A percentile compares a stretch with the other conserved stretches of the same genome.
Conservation (phyloP, 2,113 vertebrate genomes). For the Pygoscelis adeliae region DNA sequence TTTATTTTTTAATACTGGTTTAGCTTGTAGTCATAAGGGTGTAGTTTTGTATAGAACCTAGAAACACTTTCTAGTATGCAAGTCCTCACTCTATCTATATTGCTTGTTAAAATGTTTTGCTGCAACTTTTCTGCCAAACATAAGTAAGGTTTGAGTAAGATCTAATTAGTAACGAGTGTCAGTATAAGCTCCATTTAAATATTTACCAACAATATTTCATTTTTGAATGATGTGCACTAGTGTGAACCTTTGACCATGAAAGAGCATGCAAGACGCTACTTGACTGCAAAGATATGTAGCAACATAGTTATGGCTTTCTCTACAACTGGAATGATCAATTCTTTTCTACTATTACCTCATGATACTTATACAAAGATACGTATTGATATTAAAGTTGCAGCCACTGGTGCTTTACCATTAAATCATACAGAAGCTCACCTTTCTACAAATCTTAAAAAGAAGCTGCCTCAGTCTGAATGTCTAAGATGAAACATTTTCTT, state of each 20-base stretch:
- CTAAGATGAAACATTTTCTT: conserved; percentile 50
- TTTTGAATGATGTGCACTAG: neutral
- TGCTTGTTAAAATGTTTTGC: neutral
- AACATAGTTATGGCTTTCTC: neutral
- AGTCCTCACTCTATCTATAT: neutral
- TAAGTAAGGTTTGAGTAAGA: neutral
- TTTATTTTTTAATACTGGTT: neutral
- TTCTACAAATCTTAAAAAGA: conserved; percentile 2
- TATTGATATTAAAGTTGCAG: neutral
- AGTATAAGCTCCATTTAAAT: neutral
- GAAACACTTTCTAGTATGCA: neutral
- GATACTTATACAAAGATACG: neutral
- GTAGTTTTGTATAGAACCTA: neutral
- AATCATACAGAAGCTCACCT: neutral
- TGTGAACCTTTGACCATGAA: neutral
- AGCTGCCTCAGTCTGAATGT: conserved; percentile 26
- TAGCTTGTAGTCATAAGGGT: neutral
- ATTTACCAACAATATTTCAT: neutral
- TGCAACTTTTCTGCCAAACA: neutral
- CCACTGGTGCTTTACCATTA: neutral
- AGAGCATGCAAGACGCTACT: neutral
- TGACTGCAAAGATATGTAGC: neutral
- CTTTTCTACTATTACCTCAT: neutral
- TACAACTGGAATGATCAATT: neutral
- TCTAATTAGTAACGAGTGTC: neutral